Conservation (phyloP, 2,888 invertebrate genomes). For the Germaria angustata region DNA sequence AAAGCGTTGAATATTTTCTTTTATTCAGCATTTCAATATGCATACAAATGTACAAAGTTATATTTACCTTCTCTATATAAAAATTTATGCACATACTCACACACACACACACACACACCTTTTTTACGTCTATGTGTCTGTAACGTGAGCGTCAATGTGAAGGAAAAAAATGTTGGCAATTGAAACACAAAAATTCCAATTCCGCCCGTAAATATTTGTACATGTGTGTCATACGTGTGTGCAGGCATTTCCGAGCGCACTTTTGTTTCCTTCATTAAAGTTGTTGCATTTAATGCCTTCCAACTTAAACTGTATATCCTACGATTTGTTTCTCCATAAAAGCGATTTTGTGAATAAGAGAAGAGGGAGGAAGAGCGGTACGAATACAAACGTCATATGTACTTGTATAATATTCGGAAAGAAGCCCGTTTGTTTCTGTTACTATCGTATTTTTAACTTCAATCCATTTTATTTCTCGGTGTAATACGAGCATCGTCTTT, state of each 20-base stretch:
- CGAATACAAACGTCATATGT: background rate
- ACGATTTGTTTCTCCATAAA: background rate
- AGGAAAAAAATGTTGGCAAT: slow-evolving; percentile 24
- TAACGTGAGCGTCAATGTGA: background rate
- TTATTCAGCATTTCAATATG: slow-evolving; percentile 8
- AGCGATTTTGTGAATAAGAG: background rate
- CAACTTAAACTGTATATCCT: background rate
- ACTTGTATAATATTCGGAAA: background rate
- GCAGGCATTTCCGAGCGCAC: background rate
- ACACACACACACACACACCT: background rate
- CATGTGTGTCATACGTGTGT: background rate
- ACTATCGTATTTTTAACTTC: background rate
- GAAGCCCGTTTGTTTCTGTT: background rate
- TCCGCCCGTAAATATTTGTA: background rate
- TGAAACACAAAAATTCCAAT: slow-evolving; percentile 30
- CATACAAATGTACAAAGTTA: background rate
- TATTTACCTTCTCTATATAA: background rate
- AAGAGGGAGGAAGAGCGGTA: background rate
- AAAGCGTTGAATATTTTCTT: slow-evolving; percentile 53
- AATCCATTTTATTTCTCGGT: background rate
- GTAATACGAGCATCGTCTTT: background rate
- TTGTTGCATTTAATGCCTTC: slow-evolving; percentile 11
- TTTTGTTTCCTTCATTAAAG: slow-evolving; percentile 1
- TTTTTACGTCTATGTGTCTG: background rate
- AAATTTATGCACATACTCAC: background rate